Base-by-base conservation (phyloP, 2,797 vertebrate species). In the Gorsachius magnificus region DNA sequence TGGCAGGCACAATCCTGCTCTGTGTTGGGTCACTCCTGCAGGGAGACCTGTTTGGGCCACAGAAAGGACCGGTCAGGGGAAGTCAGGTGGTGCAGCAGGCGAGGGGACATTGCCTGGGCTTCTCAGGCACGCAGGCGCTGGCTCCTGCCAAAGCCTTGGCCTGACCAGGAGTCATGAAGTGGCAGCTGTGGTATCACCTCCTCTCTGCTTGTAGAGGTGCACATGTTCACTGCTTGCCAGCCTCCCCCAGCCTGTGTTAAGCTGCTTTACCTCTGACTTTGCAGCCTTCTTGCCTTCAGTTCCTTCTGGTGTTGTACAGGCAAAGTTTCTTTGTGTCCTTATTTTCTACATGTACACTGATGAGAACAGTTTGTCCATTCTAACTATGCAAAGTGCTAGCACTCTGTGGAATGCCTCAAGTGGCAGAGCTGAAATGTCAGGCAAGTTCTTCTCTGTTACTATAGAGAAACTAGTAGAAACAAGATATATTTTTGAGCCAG, bases 61-160 rank as follows among this genome's bases (percentile, higher is more conserved):
- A 1, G n/a, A 48, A 36, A 21, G 46, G 14, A 31, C 7, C 0
- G 2, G 28, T 5, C 18, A 25, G 26, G 25, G 48, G 45, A 36
- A 51, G 31, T 16, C 8, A 4, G 45, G 46, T 21, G 21, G 46
- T 21, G 46, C 20, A 46, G 46, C 2, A 6, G 20, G 13, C 33
- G 38, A 51, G 36, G 41, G 10, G 21, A 1, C 2, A 0, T 7
- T 35, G 38, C 10, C 22, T 1, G 1, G 18, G 20, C 17, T 35
- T 11, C 16, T 33, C 4, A 3, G 15, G 2, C 11, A 5, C 0
- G 1, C 14, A 28, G 46, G 7, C 41, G 13, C 22, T 25, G 61
- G 63, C 48, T 75, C 10, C 68, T 71, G 75, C 5, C 43, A 18
- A 35, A n/a, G 51, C 10, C 20, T 21, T 43, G 58, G 48, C 29